Evolutionary conservation across 2,888 invertebrate species (phyloP).

Genomic region (Drepanosiphum platanoidis): DNA sequence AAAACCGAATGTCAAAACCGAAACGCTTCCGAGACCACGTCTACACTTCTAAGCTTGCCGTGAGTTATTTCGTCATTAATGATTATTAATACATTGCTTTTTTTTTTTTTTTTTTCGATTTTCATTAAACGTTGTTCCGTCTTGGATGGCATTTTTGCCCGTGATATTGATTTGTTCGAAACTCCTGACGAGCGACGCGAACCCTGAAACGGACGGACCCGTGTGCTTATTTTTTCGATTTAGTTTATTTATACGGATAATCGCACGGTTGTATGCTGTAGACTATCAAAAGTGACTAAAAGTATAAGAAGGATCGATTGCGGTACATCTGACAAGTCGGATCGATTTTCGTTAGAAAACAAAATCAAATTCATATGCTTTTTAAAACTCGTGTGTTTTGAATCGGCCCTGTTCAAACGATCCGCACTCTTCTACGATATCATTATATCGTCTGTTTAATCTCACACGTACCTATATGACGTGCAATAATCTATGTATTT

Average conservation of each 20-base stretch:
- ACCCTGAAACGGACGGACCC: not conserved
- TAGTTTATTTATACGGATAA: constrained; percentile 12
- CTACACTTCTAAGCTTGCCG: not conserved
- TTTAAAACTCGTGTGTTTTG: no score
- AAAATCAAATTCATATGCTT: no score
- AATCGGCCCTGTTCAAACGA: no score
- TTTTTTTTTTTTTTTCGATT: not conserved
- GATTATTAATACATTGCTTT: not conserved
- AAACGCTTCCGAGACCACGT: not conserved
- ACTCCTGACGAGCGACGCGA: not conserved
- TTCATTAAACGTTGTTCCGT: not conserved
- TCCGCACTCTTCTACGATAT: not conserved
- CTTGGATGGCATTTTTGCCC: not conserved
- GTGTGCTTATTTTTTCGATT: not conserved
- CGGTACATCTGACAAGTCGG: no score
- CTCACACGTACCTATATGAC: not conserved
- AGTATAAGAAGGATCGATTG: not conserved
- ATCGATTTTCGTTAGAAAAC: no score
- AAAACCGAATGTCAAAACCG: not conserved
- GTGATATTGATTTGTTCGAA: not conserved
- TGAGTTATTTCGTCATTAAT: constrained; percentile 1
- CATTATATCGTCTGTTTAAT: not conserved
- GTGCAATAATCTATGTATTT: not conserved
- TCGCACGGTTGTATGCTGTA: not conserved
- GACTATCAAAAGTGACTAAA: not conserved